Evolutionary conservation across 2,797 vertebrate species (phyloP).

Genomic region (Caiman crocodilus): DNA sequence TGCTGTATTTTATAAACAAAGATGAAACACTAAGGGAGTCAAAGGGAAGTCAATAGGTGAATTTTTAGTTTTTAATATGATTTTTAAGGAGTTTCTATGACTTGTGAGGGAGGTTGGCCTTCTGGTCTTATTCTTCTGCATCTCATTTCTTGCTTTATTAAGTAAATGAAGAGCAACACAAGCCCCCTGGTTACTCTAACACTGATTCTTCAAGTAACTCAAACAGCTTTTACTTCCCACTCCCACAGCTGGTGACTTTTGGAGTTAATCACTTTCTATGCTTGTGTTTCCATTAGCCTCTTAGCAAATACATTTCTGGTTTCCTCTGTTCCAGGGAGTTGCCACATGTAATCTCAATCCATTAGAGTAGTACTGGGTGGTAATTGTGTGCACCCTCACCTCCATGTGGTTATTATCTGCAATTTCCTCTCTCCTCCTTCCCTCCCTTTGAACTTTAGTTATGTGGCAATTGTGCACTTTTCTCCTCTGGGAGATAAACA

Average conservation of each 20-base stretch:
- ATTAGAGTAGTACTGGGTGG: background rate
- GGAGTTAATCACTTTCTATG: background rate
- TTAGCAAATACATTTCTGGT: background rate
- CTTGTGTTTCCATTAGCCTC: background rate
- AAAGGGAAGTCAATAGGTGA: background rate
- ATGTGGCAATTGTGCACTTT: background rate
- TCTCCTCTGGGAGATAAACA: slow-evolving; percentile 20
- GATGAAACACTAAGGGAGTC: background rate
- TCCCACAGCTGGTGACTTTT: background rate
- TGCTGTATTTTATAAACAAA: background rate
- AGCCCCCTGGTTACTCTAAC: background rate
- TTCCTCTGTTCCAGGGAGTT: background rate
- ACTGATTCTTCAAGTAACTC: background rate
- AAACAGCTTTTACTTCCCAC: background rate
- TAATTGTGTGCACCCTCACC: background rate
- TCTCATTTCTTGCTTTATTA: background rate
- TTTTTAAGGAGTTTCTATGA: background rate
- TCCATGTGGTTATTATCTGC: background rate
- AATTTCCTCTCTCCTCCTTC: background rate
- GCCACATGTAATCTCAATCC: background rate
- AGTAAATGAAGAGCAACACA: background rate
- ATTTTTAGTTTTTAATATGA: background rate
- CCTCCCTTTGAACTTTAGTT: background rate
- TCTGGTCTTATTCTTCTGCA: background rate
- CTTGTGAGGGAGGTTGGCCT: background rate